Conservation (phyloP, 2,888 invertebrate species). For the Zele albiditarsus region DNA sequence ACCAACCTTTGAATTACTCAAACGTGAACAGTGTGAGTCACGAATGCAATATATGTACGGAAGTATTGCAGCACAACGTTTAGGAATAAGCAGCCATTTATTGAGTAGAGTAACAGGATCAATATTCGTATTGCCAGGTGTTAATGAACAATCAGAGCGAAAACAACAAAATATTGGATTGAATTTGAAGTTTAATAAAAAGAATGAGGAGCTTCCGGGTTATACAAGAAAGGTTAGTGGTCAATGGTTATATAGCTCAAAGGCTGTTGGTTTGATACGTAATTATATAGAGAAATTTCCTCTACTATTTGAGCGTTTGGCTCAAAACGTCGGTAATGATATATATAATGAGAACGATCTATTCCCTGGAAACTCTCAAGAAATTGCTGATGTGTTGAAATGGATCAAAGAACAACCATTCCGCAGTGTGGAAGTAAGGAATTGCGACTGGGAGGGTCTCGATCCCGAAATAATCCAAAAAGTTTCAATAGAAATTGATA, state of each 20-base stretch:
- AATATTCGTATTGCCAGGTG: conserved; percentile 77
- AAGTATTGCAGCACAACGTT: conserved; percentile 76
- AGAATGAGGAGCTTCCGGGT: conserved; percentile 83
- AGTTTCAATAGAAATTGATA: conserved; percentile 75
- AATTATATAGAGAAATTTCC: conserved; percentile 84
- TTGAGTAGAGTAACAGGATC: conserved; percentile 91
- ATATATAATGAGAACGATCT: conserved; percentile 81
- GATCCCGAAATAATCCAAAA: conserved; percentile 79
- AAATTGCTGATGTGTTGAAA: conserved; percentile 73
- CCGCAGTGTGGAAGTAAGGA: conserved; percentile 75
- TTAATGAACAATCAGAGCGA: conserved; percentile 50
- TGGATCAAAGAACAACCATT: conserved; percentile 86
- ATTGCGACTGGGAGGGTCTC: conserved; percentile 82
- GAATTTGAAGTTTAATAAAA: conserved; percentile 91
- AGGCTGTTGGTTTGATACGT: conserved; percentile 81
- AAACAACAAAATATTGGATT: conserved; percentile 86
- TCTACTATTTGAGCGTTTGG: conserved; percentile 80
- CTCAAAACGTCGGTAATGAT: conserved; percentile 74
- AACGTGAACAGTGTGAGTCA: conserved; percentile 62
- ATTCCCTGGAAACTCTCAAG: conserved; percentile 76
- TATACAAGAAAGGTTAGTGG: conserved; percentile 83
- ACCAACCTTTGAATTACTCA: conserved; percentile 72
- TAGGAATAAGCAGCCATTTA: conserved; percentile 81
- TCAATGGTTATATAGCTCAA: conserved; percentile 87
- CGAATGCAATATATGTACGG: conserved; percentile 75